These are phyloP conservation scores for Zygaena filipendulae DNA, from an alignment of 2,888 invertebrate species.

Conservation along the genomic window DNA sequence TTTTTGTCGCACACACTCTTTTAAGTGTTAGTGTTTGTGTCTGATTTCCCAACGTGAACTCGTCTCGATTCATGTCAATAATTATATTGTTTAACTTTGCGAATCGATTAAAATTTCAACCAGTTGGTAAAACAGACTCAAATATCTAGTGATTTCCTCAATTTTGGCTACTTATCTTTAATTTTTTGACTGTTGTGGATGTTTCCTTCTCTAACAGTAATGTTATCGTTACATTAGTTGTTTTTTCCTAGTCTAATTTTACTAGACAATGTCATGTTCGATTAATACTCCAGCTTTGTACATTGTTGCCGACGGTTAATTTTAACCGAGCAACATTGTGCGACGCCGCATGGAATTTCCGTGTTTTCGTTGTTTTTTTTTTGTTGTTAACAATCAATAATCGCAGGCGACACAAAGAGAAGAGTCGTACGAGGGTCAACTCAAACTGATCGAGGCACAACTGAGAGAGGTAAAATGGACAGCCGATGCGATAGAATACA, in stretches of 20 bases:
- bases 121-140: constrained; percentile 32
- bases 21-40: constrained; percentile 27
- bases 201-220: constrained; percentile 28
- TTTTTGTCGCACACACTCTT: constrained; percentile 39
- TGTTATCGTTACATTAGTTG: constrained; percentile 13
- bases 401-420: constrained; percentile 94
- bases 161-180: constrained; percentile 24
- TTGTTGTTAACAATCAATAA: constrained; percentile 58
- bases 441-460: constrained; percentile 88
- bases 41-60: constrained; percentile 24
- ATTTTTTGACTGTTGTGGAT: constrained; percentile 37
- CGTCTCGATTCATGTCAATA: neutral
- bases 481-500: constrained; percentile 26
- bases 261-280: no score
- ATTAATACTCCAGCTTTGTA: neutral
- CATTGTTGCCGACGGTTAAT: constrained; percentile 2
- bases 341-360: constrained; percentile 45
- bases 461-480: constrained; percentile 88
- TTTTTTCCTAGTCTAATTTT: constrained; percentile 14
- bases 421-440: constrained; percentile 92
- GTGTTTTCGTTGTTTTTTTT: constrained; percentile 52
- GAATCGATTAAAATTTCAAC: neutral
- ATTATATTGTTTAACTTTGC: neutral
- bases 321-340: constrained; percentile 19
- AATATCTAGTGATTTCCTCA: constrained; percentile 31